Conservation (phyloP, 1,140 invertebrate genomes). For the Neodiprion pinetum region DNA sequence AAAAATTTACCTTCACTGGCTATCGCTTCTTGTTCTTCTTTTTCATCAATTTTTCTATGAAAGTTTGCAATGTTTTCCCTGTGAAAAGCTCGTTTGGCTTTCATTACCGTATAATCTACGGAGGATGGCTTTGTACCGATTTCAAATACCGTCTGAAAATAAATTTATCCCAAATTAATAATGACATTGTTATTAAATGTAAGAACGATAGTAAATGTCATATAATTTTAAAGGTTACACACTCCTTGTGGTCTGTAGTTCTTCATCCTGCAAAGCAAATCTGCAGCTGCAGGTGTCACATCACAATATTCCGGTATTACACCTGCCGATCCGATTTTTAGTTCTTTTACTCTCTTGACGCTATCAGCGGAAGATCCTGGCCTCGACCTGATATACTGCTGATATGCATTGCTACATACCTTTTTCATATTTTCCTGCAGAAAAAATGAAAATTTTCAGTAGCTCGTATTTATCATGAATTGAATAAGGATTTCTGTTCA, state of each 20-base stretch:
- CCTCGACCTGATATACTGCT: constrained; percentile 87
- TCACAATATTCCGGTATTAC: constrained; percentile 54
- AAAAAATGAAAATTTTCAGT: constrained; percentile 21
- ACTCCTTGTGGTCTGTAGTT: constrained; percentile 85
- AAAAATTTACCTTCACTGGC: constrained; percentile 42
- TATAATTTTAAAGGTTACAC: constrained; percentile 52
- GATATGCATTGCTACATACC: constrained; percentile 88
- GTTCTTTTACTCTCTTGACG: constrained; percentile 81
- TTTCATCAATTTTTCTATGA: constrained; percentile 55
- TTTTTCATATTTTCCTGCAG: constrained; percentile 74
- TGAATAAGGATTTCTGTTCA: background rate
- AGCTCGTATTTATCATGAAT: constrained; percentile 13
- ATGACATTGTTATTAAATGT: constrained; percentile 9
- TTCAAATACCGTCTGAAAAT: constrained; percentile 92
- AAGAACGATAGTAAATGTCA: too few relatives aligned
- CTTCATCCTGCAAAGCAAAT: constrained; percentile 80
- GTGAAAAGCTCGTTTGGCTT: constrained; percentile 72
- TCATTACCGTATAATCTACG: constrained; percentile 74
- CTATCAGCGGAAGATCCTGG: constrained; percentile 89
- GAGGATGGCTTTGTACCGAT: constrained; percentile 83
- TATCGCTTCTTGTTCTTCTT: constrained; percentile 52
- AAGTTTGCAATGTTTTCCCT: constrained; percentile 66
- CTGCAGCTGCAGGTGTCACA: constrained; percentile 40
- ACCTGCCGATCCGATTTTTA: constrained; percentile 62
- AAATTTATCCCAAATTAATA: constrained; percentile 31